Percentiles rank a stretch among this genome's conserved stretches.
Conservation (phyloP, 2,888 invertebrate species). For the Notodonta dromedarius region DNA sequence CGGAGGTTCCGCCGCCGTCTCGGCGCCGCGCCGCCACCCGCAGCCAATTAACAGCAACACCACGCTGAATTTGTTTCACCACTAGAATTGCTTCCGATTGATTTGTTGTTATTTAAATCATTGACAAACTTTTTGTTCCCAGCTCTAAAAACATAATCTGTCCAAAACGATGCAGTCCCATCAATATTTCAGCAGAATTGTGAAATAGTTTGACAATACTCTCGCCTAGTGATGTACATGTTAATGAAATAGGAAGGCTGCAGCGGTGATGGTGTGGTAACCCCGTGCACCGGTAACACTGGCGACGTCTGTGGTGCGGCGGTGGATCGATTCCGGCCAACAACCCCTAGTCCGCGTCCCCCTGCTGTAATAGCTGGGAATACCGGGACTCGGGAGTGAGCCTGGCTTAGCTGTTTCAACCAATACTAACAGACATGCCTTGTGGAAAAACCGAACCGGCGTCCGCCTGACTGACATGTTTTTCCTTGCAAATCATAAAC, state of each 20-base stretch:
- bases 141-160: constrained; percentile 8
- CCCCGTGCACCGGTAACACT: constrained; percentile 72
- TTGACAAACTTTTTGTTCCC: constrained; percentile 41
- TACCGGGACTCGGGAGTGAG: constrained; percentile 75
- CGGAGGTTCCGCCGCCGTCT: constrained; percentile 83
- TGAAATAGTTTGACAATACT: constrained; percentile 35
- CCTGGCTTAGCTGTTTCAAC: constrained; percentile 54
- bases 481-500: neutral
- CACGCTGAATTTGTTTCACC: constrained; percentile 80
- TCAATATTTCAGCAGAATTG: constrained; percentile 12
- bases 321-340: constrained; percentile 79
- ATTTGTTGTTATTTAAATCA: constrained; percentile 70
- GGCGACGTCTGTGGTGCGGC: constrained; percentile 53
- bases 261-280: constrained; percentile 67
- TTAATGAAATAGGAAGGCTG: constrained; percentile 47
- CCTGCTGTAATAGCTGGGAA: constrained; percentile 78
- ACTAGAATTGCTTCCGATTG: constrained; percentile 81
- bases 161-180: constrained; percentile 7
- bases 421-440: constrained; percentile 38
- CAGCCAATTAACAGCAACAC: constrained; percentile 83
- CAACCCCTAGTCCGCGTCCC: constrained; percentile 73
- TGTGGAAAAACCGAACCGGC: constrained; percentile 74
- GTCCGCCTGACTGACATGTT: constrained; percentile 4
- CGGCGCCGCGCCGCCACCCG: constrained; percentile 84
- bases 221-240: constrained; percentile 29